These are phyloP conservation scores for Columba livia DNA, from an alignment of 2,113 vertebrate genomes.

Conservation along the genomic window DNA sequence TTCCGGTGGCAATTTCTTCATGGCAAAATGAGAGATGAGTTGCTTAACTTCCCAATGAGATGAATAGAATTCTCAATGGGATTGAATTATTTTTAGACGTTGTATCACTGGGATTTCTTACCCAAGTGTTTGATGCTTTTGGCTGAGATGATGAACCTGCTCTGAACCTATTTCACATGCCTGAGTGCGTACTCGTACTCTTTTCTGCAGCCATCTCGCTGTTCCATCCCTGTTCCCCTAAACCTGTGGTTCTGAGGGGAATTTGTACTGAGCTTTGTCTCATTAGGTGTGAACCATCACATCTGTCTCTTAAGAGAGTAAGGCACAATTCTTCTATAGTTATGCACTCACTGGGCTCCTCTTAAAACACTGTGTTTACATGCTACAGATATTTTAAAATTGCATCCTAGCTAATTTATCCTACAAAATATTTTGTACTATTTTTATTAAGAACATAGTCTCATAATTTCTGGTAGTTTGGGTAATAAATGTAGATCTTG, in stretches of 20 bases:
- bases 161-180: not conserved
- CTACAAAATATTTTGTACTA: not conserved
- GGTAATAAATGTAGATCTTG: not conserved
- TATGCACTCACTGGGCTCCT: not conserved
- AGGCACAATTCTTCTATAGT: not conserved
- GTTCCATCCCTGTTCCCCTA: not conserved
- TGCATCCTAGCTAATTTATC: not conserved
- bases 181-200: rapidly evolving
- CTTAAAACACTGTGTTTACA: not conserved
- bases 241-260: not conserved
- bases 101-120: not conserved
- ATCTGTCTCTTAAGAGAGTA: not conserved
- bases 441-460: not conserved
- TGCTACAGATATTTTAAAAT: not conserved
- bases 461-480: not conserved
- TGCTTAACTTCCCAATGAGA: not conserved
- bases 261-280: not conserved
- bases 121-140: not conserved
- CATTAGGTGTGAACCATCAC: not conserved
- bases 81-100: not conserved
- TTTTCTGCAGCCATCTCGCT: not conserved
- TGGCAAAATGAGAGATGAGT: not conserved
- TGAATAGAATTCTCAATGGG: not conserved
- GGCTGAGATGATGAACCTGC: not conserved
- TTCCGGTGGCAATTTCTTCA: not conserved